Conservation (phyloP, 2,888 invertebrate genomes). For the Microctonus hyperodae region DNA sequence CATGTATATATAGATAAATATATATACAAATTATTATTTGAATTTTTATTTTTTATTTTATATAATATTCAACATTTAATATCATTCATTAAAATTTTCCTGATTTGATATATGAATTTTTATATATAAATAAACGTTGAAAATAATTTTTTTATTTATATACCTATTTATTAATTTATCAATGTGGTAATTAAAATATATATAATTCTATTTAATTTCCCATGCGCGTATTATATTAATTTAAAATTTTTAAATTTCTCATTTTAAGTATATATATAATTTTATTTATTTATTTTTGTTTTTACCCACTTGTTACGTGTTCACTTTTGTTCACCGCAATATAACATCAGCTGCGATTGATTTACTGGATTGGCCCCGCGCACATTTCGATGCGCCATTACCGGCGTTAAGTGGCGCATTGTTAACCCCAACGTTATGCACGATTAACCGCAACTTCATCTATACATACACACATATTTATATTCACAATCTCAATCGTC, state of each 20-base stretch:
- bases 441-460: constrained; percentile 33
- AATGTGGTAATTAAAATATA: too few relatives aligned
- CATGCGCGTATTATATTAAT: too few relatives aligned
- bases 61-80: too few relatives aligned
- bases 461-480: neutral
- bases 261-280: constrained; percentile 1
- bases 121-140: too few relatives aligned
- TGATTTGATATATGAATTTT: too few relatives aligned
- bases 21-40: too few relatives aligned
- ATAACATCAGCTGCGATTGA: constrained; percentile 30
- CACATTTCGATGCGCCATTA: constrained; percentile 35
- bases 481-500: neutral
- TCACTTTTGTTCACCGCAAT: constrained; percentile 22
- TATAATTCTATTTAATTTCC: too few relatives aligned
- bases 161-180: too few relatives aligned
- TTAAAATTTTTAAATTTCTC: too few relatives aligned
- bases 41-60: too few relatives aligned
- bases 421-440: constrained; percentile 34
- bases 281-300: constrained; percentile 5
- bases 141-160: too few relatives aligned
- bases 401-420: constrained; percentile 36
- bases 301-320: constrained; percentile 25
- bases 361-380: constrained; percentile 32
- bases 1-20: neutral
- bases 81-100: too few relatives aligned